Base-by-base conservation (phyloP, 2,113 vertebrate species). In the Chaenocephalus aceratus region DNA sequence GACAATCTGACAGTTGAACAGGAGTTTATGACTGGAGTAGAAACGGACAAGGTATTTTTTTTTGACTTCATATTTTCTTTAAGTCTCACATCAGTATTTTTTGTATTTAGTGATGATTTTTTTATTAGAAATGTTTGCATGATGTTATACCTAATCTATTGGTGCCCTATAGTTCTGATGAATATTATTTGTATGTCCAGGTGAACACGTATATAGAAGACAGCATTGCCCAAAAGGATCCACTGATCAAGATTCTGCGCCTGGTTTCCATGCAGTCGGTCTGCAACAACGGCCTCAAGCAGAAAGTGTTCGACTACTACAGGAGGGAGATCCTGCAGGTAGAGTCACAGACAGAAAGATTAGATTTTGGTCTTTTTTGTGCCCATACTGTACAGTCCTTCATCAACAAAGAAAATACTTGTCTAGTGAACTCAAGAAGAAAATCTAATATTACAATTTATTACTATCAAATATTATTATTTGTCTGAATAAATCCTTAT, bases 1-100 rank as follows among this genome's bases (percentile, higher is more conserved):
- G 98, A 99, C 87, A 99, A 97, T 79, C 92, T 99, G 75, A 99
- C 98, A 15, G 97, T 99, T 92, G 98, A 99, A 81, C 98, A 99
- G 87, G 98, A 99, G 91, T 99, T 99, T 77, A 99, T 99, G 98
- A 99, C 98, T 8, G 98, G 98, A 80, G 96, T 99, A 53, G 98
- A 99, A 85, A 99, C 98, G 2, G 98, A 99, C 88, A 99, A 99
- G 96, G 98, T 98, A 53, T 56, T 71, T 16, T 11, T 53, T n/a
- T n/a, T n/a, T n/a, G n/a, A 21, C 10, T 26, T 34, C 36, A 15
- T 30, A 2, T 9, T 30, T 30, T 30, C 4, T 16, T 8, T 8
- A 0, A 53, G 8, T 41, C 65, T 41, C 7, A 36, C 26, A 52
- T 48, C n/a, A 26, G 30, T 30, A 4, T 30, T 30, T 30, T 30